These are phyloP conservation scores for Ahaetulla prasina DNA, from an alignment of 2,113 vertebrate species.

Conservation along the genomic window DNA sequence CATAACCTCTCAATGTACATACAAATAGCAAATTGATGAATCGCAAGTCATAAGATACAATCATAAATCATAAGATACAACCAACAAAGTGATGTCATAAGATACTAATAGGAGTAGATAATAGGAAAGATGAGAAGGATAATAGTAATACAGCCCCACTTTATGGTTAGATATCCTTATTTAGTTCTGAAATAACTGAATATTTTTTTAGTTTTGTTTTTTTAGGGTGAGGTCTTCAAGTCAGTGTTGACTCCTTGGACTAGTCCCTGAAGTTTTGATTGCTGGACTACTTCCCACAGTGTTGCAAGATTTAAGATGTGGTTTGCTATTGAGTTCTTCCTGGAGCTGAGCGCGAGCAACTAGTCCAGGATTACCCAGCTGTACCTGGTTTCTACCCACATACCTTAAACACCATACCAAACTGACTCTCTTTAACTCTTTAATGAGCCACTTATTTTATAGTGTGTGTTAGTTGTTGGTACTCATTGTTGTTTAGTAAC, in stretches of 20 bases:
- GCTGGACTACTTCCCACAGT: neutral
- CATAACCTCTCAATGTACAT: neutral
- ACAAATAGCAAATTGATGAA: neutral
- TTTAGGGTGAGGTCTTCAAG: neutral
- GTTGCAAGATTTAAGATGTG: neutral
- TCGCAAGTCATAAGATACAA: neutral
- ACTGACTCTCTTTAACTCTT: neutral
- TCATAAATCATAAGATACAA: neutral
- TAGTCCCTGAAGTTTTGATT: neutral
- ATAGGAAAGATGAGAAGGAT: neutral
- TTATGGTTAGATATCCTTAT: neutral
- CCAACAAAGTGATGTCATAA: neutral
- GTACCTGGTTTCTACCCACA: neutral
- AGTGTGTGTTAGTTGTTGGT: neutral
- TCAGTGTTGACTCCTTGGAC: neutral
- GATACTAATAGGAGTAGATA: neutral
- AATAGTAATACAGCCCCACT: neutral
- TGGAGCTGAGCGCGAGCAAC: neutral
- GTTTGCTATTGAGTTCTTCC: neutral
- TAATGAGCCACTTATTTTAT: neutral
- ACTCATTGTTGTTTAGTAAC: neutral
- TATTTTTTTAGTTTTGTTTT: neutral
- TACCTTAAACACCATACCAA: neutral
- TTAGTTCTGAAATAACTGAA: neutral
- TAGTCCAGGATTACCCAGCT: neutral